These are phyloP conservation scores for Etia nguti DNA, from an alignment of 2,113 vertebrate species.

Conservation along the genomic window DNA sequence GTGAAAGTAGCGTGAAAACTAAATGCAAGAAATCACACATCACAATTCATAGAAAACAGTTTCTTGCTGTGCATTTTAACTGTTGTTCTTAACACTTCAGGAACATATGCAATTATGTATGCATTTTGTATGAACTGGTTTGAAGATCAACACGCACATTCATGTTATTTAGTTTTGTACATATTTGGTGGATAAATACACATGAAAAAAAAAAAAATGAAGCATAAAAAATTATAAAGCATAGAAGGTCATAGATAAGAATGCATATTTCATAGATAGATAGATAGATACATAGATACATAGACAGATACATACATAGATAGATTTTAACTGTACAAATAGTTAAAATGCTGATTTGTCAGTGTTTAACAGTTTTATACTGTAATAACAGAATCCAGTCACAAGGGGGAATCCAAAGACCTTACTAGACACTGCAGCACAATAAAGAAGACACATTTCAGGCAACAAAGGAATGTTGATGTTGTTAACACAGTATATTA, in stretches of 20 bases:
- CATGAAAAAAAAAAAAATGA: not conserved
- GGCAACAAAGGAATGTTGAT: not conserved
- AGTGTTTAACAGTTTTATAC: not conserved
- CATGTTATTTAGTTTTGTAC: not conserved
- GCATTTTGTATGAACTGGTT: not conserved
- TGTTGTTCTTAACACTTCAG: not conserved
- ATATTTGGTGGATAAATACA: not conserved
- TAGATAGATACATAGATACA: not conserved
- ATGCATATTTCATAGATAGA: too few relatives aligned
- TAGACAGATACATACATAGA: not conserved
- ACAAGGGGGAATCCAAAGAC: not conserved
- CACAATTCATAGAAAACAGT: not conserved
- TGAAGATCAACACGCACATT: not conserved
- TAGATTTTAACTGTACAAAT: not conserved
- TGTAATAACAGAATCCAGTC: slow-evolving; percentile 3
- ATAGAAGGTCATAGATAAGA: not conserved
- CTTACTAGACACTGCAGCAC: not conserved
- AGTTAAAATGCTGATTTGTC: not conserved
- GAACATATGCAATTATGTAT: not conserved
- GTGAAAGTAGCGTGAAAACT: not conserved
- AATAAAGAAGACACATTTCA: not conserved
- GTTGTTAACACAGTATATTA: not conserved
- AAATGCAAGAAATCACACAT: not conserved
- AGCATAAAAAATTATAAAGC: not conserved
- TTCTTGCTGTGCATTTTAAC: not conserved